These are phyloP conservation scores for Drosophila cracens DNA, from an alignment of 2,888 invertebrate species.

Conservation along the genomic window DNA sequence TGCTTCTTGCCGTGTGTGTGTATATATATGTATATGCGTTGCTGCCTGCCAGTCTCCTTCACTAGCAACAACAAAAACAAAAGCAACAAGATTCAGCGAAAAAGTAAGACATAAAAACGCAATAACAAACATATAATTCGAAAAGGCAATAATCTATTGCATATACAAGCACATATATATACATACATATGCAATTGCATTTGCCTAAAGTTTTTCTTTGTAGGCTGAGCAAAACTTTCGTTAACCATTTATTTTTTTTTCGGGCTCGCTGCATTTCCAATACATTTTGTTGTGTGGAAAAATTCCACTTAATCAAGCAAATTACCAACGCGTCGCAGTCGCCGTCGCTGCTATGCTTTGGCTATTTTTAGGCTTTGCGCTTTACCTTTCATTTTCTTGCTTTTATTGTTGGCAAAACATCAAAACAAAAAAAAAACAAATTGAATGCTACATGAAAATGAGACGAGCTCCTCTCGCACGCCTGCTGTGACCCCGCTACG, in stretches of 20 bases:
- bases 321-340: conserved; percentile 70
- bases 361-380: conserved; percentile 71
- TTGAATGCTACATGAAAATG: conserved; percentile 73
- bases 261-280: conserved; percentile 46
- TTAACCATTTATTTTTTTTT: conserved; percentile 30
- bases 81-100: conserved; percentile 38
- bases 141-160: conserved; percentile 66
- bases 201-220: conserved; percentile 17
- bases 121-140: conserved; percentile 40
- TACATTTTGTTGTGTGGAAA: conserved; percentile 46
- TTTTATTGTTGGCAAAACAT: conserved; percentile 68
- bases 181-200: conserved; percentile 13
- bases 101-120: conserved; percentile 51
- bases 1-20: conserved; percentile 47
- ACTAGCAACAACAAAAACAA: conserved; percentile 29
- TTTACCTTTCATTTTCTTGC: conserved; percentile 64
- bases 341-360: conserved; percentile 44
- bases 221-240: conserved; percentile 16
- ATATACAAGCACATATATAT: conserved; percentile 5
- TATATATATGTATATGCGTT: conserved; percentile 30
- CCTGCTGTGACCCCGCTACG: conserved; percentile 20
- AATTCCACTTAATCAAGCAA: conserved; percentile 78
- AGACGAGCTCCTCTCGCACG: conserved; percentile 42
- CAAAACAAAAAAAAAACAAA: conserved; percentile 46
- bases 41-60: conserved; percentile 31